Evolutionary conservation across 2,113 vertebrate genomes (phyloP).

Genomic region (Xyrauchen texanus): DNA sequence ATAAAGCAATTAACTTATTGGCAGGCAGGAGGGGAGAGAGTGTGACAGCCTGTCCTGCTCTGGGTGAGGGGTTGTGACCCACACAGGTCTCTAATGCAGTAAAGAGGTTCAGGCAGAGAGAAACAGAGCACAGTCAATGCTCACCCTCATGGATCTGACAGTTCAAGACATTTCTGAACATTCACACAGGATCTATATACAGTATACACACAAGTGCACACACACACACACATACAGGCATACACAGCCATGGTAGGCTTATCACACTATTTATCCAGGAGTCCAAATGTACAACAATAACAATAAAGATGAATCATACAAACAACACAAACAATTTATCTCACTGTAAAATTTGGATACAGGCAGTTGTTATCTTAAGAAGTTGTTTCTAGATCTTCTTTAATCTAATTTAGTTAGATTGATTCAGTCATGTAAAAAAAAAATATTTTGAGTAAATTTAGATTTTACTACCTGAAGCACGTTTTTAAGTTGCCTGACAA

Average conservation of each 20-base stretch:
- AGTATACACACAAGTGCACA: background rate
- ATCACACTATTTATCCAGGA: background rate
- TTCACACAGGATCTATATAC: constrained; percentile 3
- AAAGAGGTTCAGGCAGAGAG: background rate
- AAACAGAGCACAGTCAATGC: constrained; percentile 15
- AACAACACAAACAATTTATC: background rate
- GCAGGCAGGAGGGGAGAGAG: constrained; percentile 70
- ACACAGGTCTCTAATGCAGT: background rate
- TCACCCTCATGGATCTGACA: constrained; percentile 1
- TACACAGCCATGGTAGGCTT: background rate
- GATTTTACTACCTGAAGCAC: too few relatives aligned
- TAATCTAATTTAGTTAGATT: too few relatives aligned
- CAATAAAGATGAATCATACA: background rate
- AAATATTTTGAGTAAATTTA: too few relatives aligned
- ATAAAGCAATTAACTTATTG: constrained; percentile 81
- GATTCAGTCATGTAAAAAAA: too few relatives aligned
- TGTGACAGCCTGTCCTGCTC: constrained; percentile 70
- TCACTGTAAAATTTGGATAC: too few relatives aligned
- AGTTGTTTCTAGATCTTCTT: too few relatives aligned
- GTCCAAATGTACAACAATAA: background rate
- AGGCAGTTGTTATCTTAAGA: too few relatives aligned
- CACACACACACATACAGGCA: background rate
- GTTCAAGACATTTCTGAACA: constrained; percentile 10
- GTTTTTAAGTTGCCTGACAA: too few relatives aligned
- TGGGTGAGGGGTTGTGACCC: constrained; percentile 74